phyloP scores from a whole-genome alignment of 2,113 vertebrate species.

The Ceyx melanurus region DNA sequence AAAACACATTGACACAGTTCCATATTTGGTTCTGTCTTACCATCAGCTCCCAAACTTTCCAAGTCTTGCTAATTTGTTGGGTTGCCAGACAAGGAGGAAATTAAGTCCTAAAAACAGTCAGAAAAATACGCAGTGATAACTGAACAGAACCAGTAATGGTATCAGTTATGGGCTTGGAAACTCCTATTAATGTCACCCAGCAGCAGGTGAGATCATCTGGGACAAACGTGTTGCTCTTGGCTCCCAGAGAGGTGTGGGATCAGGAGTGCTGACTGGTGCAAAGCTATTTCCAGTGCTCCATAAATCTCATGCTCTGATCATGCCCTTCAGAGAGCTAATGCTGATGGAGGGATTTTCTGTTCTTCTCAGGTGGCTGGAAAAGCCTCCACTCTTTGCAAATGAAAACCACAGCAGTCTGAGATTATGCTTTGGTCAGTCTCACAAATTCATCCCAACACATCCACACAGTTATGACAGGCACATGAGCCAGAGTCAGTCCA shows the following conservation, averaged over 20 bases:
- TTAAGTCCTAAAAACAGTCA: neutral
- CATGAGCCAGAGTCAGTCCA: neutral
- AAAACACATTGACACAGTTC: neutral
- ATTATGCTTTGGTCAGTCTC: neutral
- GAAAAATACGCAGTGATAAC: neutral
- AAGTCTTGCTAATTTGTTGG: neutral
- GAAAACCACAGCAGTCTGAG: neutral
- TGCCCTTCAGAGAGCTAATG: neutral
- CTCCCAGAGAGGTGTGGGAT: neutral
- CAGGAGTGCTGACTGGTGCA: neutral
- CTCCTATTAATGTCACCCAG: neutral
- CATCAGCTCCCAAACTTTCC: neutral
- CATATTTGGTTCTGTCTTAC: neutral
- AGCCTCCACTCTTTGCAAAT: neutral
- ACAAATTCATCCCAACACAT: neutral
- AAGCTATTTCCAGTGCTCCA: slow-evolving; percentile 26
- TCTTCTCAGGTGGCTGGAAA: neutral
- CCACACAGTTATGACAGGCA: rapidly evolving
- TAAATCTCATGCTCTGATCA: neutral
- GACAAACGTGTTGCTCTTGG: neutral
- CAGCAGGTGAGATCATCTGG: neutral
- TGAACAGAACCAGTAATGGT: neutral
- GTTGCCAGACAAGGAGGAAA: neutral
- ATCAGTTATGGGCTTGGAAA: neutral
- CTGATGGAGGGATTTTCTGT: slow-evolving; percentile 5